phyloP scores from a whole-genome alignment of 2,113 vertebrate species.

The Laticauda laticaudata region DNA sequence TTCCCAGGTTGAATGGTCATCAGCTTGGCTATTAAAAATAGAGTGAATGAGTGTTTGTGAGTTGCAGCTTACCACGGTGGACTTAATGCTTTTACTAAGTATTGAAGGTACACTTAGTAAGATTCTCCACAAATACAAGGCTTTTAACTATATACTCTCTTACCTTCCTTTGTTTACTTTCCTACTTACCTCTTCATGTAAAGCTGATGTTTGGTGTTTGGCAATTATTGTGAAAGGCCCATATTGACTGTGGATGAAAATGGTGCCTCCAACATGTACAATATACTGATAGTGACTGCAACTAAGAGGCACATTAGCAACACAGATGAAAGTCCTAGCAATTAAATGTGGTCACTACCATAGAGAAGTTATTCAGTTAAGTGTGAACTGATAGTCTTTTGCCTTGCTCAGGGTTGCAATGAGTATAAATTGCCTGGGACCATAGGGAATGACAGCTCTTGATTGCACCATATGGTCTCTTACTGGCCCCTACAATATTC shows the following conservation, averaged over 20 bases:
- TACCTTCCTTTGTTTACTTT: not conserved
- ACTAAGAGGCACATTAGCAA: not conserved
- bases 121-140: not conserved
- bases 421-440: slow-evolving; percentile 50
- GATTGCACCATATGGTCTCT: slow-evolving; percentile 59
- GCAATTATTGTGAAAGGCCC: not conserved
- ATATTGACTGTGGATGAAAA: not conserved
- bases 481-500: slow-evolving; percentile 23
- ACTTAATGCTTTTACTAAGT: not conserved
- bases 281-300: not conserved
- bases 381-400: slow-evolving; percentile 36
- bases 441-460: slow-evolving; percentile 43
- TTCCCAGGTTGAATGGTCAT: not conserved
- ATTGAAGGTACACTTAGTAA: not conserved
- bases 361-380: not conserved
- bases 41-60: not conserved
- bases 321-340: not conserved
- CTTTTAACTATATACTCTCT: not conserved
- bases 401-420: slow-evolving; percentile 13
- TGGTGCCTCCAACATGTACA: not conserved
- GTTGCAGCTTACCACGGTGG: too few species aligned
- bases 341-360: not conserved
- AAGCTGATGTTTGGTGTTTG: not conserved
- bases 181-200: not conserved
- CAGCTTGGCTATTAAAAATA: not conserved